A percentile compares a stretch with the other conserved stretches of the same genome.
These are phyloP conservation scores for Triplophysa dalaica DNA, from an alignment of 2,113 vertebrate genomes.

Conservation along the genomic window DNA sequence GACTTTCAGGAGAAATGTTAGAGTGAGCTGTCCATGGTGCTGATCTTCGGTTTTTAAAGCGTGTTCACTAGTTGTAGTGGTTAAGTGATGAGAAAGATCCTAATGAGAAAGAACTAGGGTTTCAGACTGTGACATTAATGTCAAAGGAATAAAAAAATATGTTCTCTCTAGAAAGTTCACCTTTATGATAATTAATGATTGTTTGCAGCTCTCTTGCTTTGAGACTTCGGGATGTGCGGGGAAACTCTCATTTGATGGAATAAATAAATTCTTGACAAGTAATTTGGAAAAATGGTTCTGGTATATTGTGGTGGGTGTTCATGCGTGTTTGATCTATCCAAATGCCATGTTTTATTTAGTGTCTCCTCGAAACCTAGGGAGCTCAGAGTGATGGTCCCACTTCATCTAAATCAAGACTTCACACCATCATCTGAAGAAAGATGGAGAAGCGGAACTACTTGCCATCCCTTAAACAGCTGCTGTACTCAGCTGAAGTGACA, in stretches of 20 bases:
- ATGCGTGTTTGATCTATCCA: constrained; percentile 18
- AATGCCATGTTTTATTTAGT: constrained; percentile 49
- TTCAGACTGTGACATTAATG: not conserved
- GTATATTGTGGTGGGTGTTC: not conserved
- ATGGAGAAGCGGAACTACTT: constrained; percentile 34
- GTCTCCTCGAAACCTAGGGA: constrained; percentile 29
- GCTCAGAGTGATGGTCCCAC: constrained; percentile 53
- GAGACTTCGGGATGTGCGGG: not conserved
- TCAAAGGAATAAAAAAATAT: not conserved
- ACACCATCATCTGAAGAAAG: constrained; percentile 43
- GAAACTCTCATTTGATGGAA: constrained; percentile 1
- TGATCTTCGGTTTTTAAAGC: not conserved
- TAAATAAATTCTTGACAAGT: constrained; percentile 31
- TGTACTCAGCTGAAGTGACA: constrained; percentile 30
- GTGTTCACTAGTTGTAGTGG: not conserved
- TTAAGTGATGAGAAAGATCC: not conserved
- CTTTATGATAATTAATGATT: constrained; percentile 10
- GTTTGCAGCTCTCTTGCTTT: not conserved
- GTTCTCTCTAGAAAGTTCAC: constrained; percentile 15
- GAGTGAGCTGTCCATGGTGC: constrained; percentile 8
- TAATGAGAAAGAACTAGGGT: not conserved
- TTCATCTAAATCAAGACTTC: constrained; percentile 59
- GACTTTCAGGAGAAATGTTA: not conserved
- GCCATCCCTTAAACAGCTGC: constrained; percentile 56
- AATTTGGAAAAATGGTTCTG: constrained; percentile 15